phyloP scores from a whole-genome alignment of 2,888 invertebrate genomes.

The Drosophila pseudotakahashii region DNA sequence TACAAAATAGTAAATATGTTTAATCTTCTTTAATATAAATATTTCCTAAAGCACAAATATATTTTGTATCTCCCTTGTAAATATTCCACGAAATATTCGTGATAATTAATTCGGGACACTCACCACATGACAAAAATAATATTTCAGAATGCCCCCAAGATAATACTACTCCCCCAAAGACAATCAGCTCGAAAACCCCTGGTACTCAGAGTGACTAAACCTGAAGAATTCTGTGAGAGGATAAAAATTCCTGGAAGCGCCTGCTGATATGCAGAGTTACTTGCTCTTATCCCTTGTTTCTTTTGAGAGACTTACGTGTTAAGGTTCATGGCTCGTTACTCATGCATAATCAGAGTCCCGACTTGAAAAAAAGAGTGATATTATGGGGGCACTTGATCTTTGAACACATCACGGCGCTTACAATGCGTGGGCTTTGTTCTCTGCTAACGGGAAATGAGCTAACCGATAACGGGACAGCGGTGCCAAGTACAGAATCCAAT shows the following conservation, averaged over 20 bases:
- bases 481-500: slow-evolving; percentile 48
- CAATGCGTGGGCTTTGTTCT: slow-evolving; percentile 57
- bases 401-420: slow-evolving; percentile 39
- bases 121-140: background rate
- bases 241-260: slow-evolving; percentile 13
- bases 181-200: background rate
- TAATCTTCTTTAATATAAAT: too few species aligned
- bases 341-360: slow-evolving; percentile 26
- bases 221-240: slow-evolving; percentile 5
- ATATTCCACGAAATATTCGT: background rate
- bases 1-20: too few species aligned
- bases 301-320: slow-evolving; percentile 30
- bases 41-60: too few species aligned
- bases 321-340: slow-evolving; percentile 46
- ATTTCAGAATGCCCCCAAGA: background rate
- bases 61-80: background rate
- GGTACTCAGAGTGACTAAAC: slow-evolving; percentile 16
- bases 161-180: background rate
- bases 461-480: slow-evolving; percentile 56
- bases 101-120: background rate
- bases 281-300: slow-evolving; percentile 2
- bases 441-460: slow-evolving; percentile 57
- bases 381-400: slow-evolving; percentile 49
- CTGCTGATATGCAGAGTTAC: slow-evolving; percentile 4
- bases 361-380: too few species aligned